phyloP scores from a whole-genome alignment of 1,140 invertebrate genomes.

The Coptotermes formosanus region DNA sequence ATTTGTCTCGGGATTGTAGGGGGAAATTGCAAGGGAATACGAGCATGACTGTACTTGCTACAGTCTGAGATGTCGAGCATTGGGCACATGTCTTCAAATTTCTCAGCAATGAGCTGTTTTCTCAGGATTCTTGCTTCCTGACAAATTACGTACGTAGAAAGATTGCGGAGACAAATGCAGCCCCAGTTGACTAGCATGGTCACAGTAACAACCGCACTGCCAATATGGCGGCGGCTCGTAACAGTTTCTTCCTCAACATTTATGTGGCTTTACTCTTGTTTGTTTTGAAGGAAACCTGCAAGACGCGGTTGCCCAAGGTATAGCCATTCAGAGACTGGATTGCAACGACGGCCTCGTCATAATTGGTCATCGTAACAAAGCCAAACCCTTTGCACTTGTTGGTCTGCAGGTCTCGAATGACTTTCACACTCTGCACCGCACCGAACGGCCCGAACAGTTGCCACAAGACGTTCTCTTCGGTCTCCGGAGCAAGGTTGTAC shows the following conservation, averaged over 20 bases:
- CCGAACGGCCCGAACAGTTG: slow-evolving; percentile 98
- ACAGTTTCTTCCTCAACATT: slow-evolving; percentile 41
- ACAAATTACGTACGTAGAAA: neutral
- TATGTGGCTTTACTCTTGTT: slow-evolving; percentile 90
- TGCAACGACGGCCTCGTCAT: slow-evolving; percentile 96
- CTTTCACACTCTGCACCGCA: slow-evolving; percentile 97
- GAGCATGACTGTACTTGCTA: slow-evolving; percentile 7
- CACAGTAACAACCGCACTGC: slow-evolving; percentile 35
- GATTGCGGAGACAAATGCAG: slow-evolving; percentile 33
- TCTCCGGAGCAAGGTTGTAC: slow-evolving; percentile 97
- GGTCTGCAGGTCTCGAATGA: slow-evolving; percentile 94
- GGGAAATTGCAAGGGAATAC: slow-evolving; percentile 2
- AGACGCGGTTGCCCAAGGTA: slow-evolving; percentile 92
- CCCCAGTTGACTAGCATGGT: slow-evolving; percentile 38
- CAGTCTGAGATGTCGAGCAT: neutral
- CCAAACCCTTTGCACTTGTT: slow-evolving; percentile 99
- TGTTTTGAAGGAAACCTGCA: slow-evolving; percentile 98
- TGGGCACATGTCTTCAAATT: neutral
- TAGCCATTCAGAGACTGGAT: slow-evolving; percentile 98
- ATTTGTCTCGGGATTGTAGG: slow-evolving; percentile 30
- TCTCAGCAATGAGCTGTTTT: slow-evolving; percentile 10
- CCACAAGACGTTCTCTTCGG: slow-evolving; percentile 98
- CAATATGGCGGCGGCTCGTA: slow-evolving; percentile 37
- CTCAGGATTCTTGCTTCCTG: neutral
- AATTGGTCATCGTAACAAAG: slow-evolving; percentile 99